Base-by-base conservation (phyloP, 1,140 invertebrate species). In the Coelopa frigida region DNA sequence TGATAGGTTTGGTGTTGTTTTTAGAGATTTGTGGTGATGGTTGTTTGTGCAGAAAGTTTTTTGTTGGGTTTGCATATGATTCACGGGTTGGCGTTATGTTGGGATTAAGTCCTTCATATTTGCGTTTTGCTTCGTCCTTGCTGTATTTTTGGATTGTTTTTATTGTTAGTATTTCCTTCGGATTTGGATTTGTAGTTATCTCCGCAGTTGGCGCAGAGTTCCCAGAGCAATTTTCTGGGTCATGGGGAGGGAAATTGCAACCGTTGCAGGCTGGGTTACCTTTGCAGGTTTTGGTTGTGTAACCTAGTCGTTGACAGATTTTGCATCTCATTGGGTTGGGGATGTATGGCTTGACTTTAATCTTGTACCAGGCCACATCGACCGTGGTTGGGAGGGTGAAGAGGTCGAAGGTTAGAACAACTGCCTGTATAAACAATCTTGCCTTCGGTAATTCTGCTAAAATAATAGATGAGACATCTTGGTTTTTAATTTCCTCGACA, bases 301-400 rank as follows among this genome's bases (percentile, higher is more conserved):
- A 35, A 11, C 33, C 44, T 6, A 45, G 22, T 23, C 14, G 20
- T 12, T 45, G 44, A 18, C 35, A 45, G 14, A 37, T 23, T 26
- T 45, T 45, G 35, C 44, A 45, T 14, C 33, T 20, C 44, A 45
- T 45, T 23, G 33, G 44, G 23, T 45, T 45, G 3, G 44, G 44
- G 6, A 45, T 26, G 21, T 45, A 45, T 15, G 18, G 32, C n/a
- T 23, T 12, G 4, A 45, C 35, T 44, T 43, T 43, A 21, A 14
- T 14, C 26, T 40, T 40, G 21, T 40, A 40, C 38, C 38, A 40
- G 21, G 18, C 38, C 10, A 43, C 27, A 33, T 44, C 42, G 11
- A 44, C 18, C 6, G 42, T 32, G 8, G 14, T 22, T 10, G 32
- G 42, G 14, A 44, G 10, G 11, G 21, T 29, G 42, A 17, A 44